Conservation (phyloP, 2,113 vertebrate species). For the Hemibagrus wyckioides region DNA sequence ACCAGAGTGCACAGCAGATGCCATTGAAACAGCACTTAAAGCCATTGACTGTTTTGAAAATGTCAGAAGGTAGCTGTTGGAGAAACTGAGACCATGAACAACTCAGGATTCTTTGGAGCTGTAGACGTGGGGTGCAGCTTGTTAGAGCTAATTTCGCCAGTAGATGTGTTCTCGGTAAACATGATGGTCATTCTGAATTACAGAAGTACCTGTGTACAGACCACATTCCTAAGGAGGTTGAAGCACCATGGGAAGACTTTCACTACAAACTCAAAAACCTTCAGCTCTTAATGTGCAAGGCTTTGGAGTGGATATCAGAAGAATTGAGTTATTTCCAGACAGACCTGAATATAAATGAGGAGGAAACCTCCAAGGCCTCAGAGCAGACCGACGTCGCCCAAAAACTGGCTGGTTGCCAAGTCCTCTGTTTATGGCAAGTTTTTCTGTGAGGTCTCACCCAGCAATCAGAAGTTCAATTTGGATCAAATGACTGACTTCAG, state of each 20-base stretch:
- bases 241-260: constrained; percentile 67
- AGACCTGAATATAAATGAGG: constrained; percentile 66
- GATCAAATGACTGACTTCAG: constrained; percentile 54
- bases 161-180: constrained; percentile 63
- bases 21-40: constrained; percentile 73
- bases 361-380: constrained; percentile 36
- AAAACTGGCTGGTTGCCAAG: constrained; percentile 69
- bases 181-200: constrained; percentile 62
- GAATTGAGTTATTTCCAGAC: constrained; percentile 81
- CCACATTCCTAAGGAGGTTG: constrained; percentile 72
- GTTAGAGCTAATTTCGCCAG: constrained; percentile 70
- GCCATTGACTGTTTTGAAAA: constrained; percentile 76
- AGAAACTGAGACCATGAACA: constrained; percentile 71
- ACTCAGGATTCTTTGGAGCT: constrained; percentile 70
- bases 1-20: constrained; percentile 51
- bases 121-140: constrained; percentile 76
- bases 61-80: constrained; percentile 69
- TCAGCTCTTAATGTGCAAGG: constrained; percentile 66
- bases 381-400: constrained; percentile 67
- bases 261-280: constrained; percentile 72
- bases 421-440: constrained; percentile 68
- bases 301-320: constrained; percentile 80
- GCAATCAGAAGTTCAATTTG: background rate
- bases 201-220: constrained; percentile 74
- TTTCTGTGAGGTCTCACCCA: constrained; percentile 59